Percentiles rank a stretch among this genome's conserved stretches.
Evolutionary conservation across 64 coral and sea anemone genomes (phyloP).

Genomic region (Montipora foliosa): DNA sequence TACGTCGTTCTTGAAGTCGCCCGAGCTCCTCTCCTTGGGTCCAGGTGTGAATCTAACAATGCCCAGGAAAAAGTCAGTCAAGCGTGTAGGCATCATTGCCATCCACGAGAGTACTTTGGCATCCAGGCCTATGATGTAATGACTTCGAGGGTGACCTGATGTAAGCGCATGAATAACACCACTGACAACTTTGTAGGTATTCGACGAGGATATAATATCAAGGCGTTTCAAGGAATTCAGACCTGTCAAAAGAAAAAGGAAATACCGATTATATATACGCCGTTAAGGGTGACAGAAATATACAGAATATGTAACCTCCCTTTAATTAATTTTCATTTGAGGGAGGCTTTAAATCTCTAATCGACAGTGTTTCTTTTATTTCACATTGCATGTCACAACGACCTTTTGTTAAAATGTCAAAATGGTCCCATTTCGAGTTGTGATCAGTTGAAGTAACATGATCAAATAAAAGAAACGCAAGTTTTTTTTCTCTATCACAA

Average conservation of each 20-base stretch:
- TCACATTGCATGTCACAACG: too few species aligned
- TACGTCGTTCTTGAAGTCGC: neutral
- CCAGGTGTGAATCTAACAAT: neutral
- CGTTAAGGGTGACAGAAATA: too few species aligned
- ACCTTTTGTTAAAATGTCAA: too few species aligned
- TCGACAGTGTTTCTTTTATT: too few species aligned
- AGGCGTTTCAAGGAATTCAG: slow-evolving; percentile 14
- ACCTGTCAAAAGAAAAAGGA: slow-evolving; percentile 14
- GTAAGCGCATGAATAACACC: slow-evolving; percentile 52
- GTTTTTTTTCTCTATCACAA: too few species aligned
- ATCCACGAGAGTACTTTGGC: slow-evolving; percentile 14
- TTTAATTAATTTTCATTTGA: too few species aligned
- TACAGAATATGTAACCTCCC: too few species aligned
- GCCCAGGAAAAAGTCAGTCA: slow-evolving; percentile 31
- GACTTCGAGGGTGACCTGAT: slow-evolving; percentile 14
- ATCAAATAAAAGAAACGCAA: too few species aligned
- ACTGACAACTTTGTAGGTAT: slow-evolving; percentile 25
- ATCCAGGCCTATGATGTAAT: slow-evolving; percentile 49
- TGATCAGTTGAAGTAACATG: too few species aligned
- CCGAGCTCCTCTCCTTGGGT: neutral
- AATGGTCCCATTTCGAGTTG: too few species aligned
- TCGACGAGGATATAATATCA: neutral
- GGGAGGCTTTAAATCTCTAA: too few species aligned
- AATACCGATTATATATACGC: neutral
- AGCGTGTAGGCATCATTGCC: slow-evolving; percentile 8